Evolutionary conservation across 2,888 invertebrate species (phyloP).

Genomic region (Thymelicus acteon): DNA sequence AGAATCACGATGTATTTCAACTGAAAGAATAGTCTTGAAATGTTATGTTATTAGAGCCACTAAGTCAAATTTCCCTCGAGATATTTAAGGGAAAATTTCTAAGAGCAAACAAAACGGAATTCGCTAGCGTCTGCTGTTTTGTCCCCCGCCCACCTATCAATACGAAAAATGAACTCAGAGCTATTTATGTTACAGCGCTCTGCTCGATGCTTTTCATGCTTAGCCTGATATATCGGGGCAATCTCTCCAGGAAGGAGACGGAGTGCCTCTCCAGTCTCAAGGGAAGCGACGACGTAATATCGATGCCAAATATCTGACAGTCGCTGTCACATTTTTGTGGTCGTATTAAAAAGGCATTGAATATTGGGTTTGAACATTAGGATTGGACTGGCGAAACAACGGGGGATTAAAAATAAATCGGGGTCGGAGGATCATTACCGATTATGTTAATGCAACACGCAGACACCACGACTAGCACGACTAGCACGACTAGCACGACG

Average conservation of each 20-base stretch:
- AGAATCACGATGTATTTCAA: too few relatives aligned
- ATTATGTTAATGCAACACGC: slow-evolving; percentile 4
- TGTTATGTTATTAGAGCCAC: too few relatives aligned
- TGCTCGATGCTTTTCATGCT: slow-evolving; percentile 28
- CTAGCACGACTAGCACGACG: too few relatives aligned
- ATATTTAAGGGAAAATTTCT: background rate
- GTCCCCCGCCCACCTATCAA: background rate
- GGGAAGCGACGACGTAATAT: slow-evolving; percentile 15
- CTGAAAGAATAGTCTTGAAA: too few relatives aligned
- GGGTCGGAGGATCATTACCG: background rate
- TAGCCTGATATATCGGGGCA: slow-evolving; percentile 33
- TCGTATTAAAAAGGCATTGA: background rate
- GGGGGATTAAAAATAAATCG: too few relatives aligned
- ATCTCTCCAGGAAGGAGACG: slow-evolving; percentile 30
- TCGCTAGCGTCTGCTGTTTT: background rate
- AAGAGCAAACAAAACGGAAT: background rate
- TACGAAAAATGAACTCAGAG: slow-evolving; percentile 10
- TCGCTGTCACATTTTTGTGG: slow-evolving; percentile 22
- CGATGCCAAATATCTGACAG: slow-evolving; percentile 14
- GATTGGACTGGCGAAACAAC: too few relatives aligned
- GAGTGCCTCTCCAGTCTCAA: slow-evolving; percentile 19
- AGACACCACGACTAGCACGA: too few relatives aligned
- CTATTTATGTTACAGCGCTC: slow-evolving; percentile 15
- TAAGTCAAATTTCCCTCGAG: background rate
- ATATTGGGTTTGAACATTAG: too few relatives aligned